Evolutionary conservation across 2,888 invertebrate genomes (phyloP), one percentile per base, ranked within the genome.

Genomic region (Trichogramma evanescens): DNA sequence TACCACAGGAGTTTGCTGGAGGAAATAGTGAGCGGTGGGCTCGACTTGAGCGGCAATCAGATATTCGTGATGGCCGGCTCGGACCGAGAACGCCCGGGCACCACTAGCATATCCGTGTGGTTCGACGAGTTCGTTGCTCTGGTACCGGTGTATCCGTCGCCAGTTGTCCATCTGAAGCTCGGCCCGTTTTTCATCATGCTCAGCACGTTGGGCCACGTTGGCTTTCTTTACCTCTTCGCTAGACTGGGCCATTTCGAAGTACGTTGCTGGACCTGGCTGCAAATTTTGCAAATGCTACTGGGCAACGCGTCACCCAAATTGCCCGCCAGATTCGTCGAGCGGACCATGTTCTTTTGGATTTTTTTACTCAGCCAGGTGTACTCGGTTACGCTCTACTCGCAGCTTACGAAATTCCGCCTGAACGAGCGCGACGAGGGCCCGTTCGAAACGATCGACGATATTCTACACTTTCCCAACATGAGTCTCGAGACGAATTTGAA

Each of bases 201-300:
- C 1, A 4, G n/a, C 7, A 54, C 38, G 3, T 1, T 50, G 0
- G 7, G 43, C 0, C 45, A 65, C 0, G 44, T 63, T 4, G 3
- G 50, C 5, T 0, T 58, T 3, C 45, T 67, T 45, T 62, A 62
- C 55, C 8, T 45, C 1, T 1, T 54, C 6, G 61, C 61, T 6
- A 41, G 44, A 6, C 0, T 61, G 0, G n/a, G 63, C 5, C 63
- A 49, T 40, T 65, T 68, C 42, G 40, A 62, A 2, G 5, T 3
- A 4, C 6, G n/a, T 0, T 6, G 39, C 4, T 67, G 68, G 67
- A 8, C 10, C 7, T 61, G 62, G 6, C 6, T 63, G 13, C 50
- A 60, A 1, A 64, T 68, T 13, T 53, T 65, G 6, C 61, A 61
- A 1, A 10, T 59, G 9, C 26, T 68, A 1, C 13, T 65, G 1